Evolutionary conservation across 2,113 vertebrate species (phyloP), one percentile per base, ranked within the genome.

Genomic region (Trochalopteron elliotii): DNA sequence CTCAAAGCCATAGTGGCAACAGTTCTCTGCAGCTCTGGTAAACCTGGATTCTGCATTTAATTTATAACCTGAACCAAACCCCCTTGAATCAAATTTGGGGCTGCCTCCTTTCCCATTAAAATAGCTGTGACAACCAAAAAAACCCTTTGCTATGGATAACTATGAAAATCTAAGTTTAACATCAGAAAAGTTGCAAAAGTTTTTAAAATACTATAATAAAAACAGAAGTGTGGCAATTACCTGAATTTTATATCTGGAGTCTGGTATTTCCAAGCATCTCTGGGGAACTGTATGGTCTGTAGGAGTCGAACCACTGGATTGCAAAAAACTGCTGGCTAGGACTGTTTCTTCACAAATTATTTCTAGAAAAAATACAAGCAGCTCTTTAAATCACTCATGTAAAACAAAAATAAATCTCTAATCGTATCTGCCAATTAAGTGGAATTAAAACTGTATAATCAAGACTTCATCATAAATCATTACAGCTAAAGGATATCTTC

Each of bases 251-350:
- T 95, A 98, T 90, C 94, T 86, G 64, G 97, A 95, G 55, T 97
- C 96, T 95, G 96, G 76, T 93, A 95, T 97, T 95, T 98, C 96
- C 83, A 96, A 97, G 98, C 98, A 98, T 97, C 89, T 96, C 94
- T 93, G 97, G 97, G 97, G 96, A 98, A 98, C 94, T 98, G 98
- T 97, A 97, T 91, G 98, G 97, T 98, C 98, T 97, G 98, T 97
- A 81, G 97, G 98, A 97, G 98, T 98, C 97, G 83, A 97, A 97
- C 95, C 97, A 93, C 97, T 96, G 9, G 96, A 96, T 28, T 96
- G 97, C 8, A 97, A 97, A 78, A 96, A 78, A 95, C 96, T 98
- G 98, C 97, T 98, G 95, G 97, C 94, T 98, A 98, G 97, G 96
- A 98, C 96, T 97, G 98, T 97, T 95, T 98, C 98, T 97, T 94